A percentile compares a stretch with the other conserved stretches of the same genome.
Evolutionary conservation across 2,888 invertebrate genomes (phyloP).

Genomic region (Cephus runcator): DNA sequence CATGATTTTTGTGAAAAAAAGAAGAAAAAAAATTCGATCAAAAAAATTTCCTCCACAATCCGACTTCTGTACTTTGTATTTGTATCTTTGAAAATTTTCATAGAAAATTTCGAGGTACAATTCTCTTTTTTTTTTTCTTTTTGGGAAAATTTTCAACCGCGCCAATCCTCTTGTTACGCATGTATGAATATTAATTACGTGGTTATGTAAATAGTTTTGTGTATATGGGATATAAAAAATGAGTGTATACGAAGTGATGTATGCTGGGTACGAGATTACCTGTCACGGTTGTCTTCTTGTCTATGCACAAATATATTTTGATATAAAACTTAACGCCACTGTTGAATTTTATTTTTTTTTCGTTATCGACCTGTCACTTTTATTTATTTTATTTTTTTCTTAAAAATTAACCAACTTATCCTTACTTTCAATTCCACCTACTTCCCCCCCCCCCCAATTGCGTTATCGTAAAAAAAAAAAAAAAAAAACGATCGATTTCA

Average conservation of each 20-base stretch:
- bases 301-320: slow-evolving; percentile 65
- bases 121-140: too few relatives aligned
- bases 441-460: not conserved
- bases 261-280: slow-evolving; percentile 46
- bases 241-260: slow-evolving; percentile 21
- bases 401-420: too few relatives aligned
- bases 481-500: not conserved
- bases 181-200: not conserved
- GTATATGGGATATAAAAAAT: slow-evolving; percentile 1
- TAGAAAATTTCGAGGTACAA: not conserved
- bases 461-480: not conserved
- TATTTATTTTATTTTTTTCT: too few relatives aligned
- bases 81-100: not conserved
- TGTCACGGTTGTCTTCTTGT: slow-evolving; percentile 60
- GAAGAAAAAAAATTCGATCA: not conserved
- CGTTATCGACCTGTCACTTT: not conserved
- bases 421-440: too few relatives aligned
- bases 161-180: not conserved
- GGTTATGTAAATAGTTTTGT: not conserved
- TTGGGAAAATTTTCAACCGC: too few relatives aligned
- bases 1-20: not conserved
- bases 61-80: not conserved
- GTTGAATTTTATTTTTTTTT: not conserved
- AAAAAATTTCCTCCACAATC: not conserved
- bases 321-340: slow-evolving; percentile 52